Conservation (phyloP, 64 coral and sea anemone species). For the Montipora foliosa region DNA sequence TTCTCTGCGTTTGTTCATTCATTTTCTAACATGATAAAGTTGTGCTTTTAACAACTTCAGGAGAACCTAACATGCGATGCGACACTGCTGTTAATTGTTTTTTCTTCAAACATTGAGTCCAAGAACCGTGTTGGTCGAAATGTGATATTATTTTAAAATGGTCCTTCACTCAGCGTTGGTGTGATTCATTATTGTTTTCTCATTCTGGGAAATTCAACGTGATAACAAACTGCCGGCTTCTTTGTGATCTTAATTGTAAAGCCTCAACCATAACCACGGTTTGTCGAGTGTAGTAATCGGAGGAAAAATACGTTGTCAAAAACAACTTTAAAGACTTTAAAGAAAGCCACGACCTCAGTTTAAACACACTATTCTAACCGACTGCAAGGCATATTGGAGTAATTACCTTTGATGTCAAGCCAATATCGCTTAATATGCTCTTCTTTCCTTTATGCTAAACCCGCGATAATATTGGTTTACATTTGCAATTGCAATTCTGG, state of each 20-base stretch:
- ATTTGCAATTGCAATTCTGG: slow-evolving; percentile 19
- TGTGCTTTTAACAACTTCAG: background rate
- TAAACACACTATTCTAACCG: slow-evolving; percentile 14
- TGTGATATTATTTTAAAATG: slow-evolving; percentile 46
- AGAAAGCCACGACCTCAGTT: slow-evolving; percentile 18
- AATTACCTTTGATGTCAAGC: slow-evolving; percentile 47
- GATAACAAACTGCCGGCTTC: slow-evolving; percentile 30
- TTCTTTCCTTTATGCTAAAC: background rate
- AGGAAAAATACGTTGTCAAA: background rate
- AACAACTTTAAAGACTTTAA: slow-evolving; percentile 17
- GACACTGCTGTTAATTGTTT: slow-evolving; percentile 17
- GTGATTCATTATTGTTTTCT: slow-evolving; percentile 28
- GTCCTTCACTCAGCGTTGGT: slow-evolving; percentile 24
- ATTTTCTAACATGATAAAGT: background rate
- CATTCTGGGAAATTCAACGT: slow-evolving; percentile 30
- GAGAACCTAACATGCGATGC: background rate
- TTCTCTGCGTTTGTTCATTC: background rate
- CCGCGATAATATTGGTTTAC: slow-evolving; percentile 1
- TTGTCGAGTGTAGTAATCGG: background rate
- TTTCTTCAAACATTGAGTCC: slow-evolving; percentile 46
- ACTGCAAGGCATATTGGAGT: slow-evolving; percentile 30
- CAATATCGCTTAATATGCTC: slow-evolving; percentile 26
- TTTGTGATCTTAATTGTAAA: slow-evolving; percentile 20
- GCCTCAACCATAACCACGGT: background rate
- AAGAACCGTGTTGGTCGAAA: slow-evolving; percentile 36